These are phyloP conservation scores for Leptodactylus fallax DNA, from an alignment of 2,797 vertebrate genomes.

Conservation along the genomic window DNA sequence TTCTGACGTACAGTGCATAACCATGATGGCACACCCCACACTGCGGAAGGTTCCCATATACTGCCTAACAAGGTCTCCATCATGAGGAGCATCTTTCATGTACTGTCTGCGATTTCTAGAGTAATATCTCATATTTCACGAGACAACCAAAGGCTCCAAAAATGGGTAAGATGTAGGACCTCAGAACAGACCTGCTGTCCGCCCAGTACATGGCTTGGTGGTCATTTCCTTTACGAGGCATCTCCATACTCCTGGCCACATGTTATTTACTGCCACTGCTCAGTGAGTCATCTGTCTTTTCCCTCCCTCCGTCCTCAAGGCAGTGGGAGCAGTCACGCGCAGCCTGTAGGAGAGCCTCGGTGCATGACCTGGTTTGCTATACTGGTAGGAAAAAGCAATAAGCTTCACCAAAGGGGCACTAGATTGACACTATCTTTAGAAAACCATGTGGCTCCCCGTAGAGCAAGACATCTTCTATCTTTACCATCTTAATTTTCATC, in stretches of 20 bases:
- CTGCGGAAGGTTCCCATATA: too few species aligned
- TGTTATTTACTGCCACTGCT: slow-evolving; percentile 30
- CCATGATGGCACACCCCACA: too few species aligned
- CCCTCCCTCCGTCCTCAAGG: slow-evolving; percentile 9
- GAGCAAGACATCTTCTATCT: background rate
- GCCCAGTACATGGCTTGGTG: background rate
- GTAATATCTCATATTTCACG: too few species aligned
- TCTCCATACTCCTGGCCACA: slow-evolving; percentile 1
- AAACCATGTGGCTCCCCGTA: background rate
- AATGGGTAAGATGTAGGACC: too few species aligned
- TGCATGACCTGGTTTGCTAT: slow-evolving; percentile 22
- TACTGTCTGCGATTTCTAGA: too few species aligned
- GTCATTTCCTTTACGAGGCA: background rate
- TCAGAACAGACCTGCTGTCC: background rate
- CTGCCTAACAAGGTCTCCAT: too few species aligned
- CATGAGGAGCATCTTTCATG: too few species aligned
- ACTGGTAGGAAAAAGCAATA: background rate
- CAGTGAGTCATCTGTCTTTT: slow-evolving; percentile 29
- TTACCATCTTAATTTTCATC: background rate
- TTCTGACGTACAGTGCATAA: too few species aligned
- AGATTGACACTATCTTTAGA: slow-evolving; percentile 15
- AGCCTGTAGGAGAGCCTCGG: slow-evolving; percentile 1
- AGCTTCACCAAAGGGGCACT: background rate
- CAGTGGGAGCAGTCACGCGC: slow-evolving; percentile 19
- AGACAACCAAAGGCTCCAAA: too few species aligned